Conservation (phyloP, 1,140 invertebrate species). For the Hirudo medicinalis region DNA sequence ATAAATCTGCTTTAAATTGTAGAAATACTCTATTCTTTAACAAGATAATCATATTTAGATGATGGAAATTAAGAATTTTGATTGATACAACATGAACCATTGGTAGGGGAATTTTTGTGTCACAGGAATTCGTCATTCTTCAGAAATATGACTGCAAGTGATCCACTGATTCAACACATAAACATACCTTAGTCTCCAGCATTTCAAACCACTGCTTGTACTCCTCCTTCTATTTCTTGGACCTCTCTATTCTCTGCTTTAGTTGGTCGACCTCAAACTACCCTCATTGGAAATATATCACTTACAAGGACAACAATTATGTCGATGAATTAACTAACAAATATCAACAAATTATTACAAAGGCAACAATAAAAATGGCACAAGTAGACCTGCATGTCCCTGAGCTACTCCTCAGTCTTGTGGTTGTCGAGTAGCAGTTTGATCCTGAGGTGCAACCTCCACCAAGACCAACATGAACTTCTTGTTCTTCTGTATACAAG, state of each 20-base stretch:
- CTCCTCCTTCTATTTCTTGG: constrained; percentile 67
- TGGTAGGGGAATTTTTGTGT: too few species aligned
- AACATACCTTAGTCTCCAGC: constrained; percentile 69
- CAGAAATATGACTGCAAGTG: too few species aligned
- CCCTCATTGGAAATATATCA: constrained; percentile 22
- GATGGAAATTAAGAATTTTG: too few species aligned
- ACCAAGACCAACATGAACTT: constrained; percentile 90
- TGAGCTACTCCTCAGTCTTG: constrained; percentile 78
- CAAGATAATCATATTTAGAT: too few species aligned
- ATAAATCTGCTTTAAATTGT: too few species aligned
- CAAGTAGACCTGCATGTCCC: constrained; percentile 54
- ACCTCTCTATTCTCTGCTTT: constrained; percentile 63
- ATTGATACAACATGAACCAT: too few species aligned
- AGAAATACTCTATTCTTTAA: too few species aligned
- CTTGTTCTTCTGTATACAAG: constrained; percentile 79
- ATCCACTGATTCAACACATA: too few species aligned
- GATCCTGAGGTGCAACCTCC: constrained; percentile 75
- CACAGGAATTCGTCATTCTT: too few species aligned
- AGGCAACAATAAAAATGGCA: background rate
- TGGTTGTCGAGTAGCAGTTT: constrained; percentile 79
- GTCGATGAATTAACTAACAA: background rate
- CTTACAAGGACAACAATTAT: background rate
- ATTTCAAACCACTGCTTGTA: constrained; percentile 75
- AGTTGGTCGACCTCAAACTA: constrained; percentile 74
- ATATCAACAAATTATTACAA: background rate